A percentile compares a stretch with the other conserved stretches of the same genome.
Conservation (phyloP, 2,113 vertebrate species). For the Ameiurus melas region DNA sequence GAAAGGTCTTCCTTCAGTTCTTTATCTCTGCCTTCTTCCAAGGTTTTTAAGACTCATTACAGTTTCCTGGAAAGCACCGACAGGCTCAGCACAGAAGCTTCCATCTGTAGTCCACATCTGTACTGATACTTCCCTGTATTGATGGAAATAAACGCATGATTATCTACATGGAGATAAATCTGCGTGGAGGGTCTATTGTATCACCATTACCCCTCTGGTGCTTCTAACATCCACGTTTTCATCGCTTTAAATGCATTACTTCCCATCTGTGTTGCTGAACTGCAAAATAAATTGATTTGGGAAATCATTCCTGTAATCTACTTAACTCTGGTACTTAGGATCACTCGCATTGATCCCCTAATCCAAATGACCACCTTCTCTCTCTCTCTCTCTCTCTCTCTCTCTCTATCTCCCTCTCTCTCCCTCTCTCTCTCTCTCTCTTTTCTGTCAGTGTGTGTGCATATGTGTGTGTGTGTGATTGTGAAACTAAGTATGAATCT, state of each 20-base stretch:
- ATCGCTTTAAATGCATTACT: slow-evolving; percentile 68
- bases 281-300: slow-evolving; percentile 70
- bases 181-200: slow-evolving; percentile 64
- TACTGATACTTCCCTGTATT: slow-evolving; percentile 32
- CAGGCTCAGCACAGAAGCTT: slow-evolving; percentile 22
- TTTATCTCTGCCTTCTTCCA: slow-evolving; percentile 47
- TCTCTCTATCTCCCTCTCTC: too few relatives aligned
- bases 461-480: too few relatives aligned
- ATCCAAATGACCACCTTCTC: slow-evolving; percentile 54
- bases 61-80: slow-evolving; percentile 55
- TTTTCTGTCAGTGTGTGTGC: too few relatives aligned
- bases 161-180: slow-evolving; percentile 69
- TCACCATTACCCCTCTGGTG: slow-evolving; percentile 59
- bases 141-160: slow-evolving; percentile 60
- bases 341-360: slow-evolving; percentile 68
- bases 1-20: slow-evolving; percentile 50
- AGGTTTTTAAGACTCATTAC: slow-evolving; percentile 56
- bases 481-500: background rate
- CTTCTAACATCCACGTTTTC: slow-evolving; percentile 59
- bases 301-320: slow-evolving; percentile 72
- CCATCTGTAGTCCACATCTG: slow-evolving; percentile 34
- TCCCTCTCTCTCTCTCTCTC: too few relatives aligned
- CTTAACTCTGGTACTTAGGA: slow-evolving; percentile 69
- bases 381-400: too few relatives aligned
- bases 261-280: slow-evolving; percentile 62